Evolutionary conservation across 2,797 vertebrate genomes (phyloP).

Genomic region (Myripristis murdjan): DNA sequence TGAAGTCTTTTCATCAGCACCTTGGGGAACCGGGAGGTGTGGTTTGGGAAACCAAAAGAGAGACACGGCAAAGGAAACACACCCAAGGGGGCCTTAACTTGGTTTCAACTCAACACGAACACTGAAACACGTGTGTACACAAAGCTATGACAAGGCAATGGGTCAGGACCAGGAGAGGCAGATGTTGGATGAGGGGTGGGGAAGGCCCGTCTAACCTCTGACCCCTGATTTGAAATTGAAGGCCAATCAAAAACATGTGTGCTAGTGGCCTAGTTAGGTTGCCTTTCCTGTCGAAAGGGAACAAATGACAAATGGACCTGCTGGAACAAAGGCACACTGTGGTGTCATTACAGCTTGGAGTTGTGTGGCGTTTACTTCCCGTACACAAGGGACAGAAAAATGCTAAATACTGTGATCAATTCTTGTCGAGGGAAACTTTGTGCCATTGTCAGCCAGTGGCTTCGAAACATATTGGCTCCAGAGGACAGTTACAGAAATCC

Average conservation of each 20-base stretch:
- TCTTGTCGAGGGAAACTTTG: conserved; percentile 32
- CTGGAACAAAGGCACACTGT: conserved; percentile 64
- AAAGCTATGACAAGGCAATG: conserved; percentile 49
- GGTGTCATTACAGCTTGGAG: conserved; percentile 2
- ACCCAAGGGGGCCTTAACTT: conserved; percentile 34
- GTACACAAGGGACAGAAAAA: conserved; percentile 1
- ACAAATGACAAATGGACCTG: conserved; percentile 50
- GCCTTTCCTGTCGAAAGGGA: conserved; percentile 47
- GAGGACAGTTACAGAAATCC: conserved; percentile 33
- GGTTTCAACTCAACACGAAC: conserved; percentile 34
- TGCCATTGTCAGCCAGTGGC: conserved; percentile 29
- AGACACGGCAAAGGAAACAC: conserved; percentile 47
- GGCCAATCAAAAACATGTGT: conserved; percentile 75
- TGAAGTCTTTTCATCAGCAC: conserved; percentile 68
- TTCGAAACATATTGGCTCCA: conserved; percentile 30
- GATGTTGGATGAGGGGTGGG: conserved; percentile 53
- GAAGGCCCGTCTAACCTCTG: conserved; percentile 52
- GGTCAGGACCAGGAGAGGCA: conserved; percentile 49
- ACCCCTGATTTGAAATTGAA: conserved; percentile 64
- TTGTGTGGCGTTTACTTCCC: not conserved
- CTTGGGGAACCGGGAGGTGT: conserved; percentile 42
- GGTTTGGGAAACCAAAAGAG: conserved; percentile 10
- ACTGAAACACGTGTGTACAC: conserved; percentile 66
- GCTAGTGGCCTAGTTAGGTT: conserved; percentile 25
- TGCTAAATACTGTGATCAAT: conserved; percentile 36